phyloP scores from a whole-genome alignment of 1,140 invertebrate genomes.

The Eriocheir sinensis region DNA sequence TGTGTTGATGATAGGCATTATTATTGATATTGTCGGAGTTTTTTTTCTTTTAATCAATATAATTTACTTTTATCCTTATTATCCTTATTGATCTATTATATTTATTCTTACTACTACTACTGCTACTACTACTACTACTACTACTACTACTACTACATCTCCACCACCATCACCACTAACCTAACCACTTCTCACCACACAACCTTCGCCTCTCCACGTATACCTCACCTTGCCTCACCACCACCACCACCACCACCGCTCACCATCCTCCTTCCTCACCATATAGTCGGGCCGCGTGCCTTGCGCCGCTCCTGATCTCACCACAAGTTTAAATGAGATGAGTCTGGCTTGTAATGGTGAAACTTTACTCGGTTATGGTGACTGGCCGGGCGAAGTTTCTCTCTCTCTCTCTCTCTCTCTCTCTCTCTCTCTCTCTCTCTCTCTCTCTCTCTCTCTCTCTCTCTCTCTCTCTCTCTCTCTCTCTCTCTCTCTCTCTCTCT shows the following conservation, averaged over 20 bases:
- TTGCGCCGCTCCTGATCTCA: neutral
- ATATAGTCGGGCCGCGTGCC: neutral
- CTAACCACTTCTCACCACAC: too few relatives aligned
- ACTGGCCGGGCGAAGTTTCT: neutral
- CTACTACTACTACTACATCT: neutral
- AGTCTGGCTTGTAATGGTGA: neutral
- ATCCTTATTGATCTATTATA: too few relatives aligned
- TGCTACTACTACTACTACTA: slow-evolving; percentile 25
- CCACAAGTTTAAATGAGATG: neutral
- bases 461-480: neutral
- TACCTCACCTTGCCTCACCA: too few relatives aligned
- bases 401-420: neutral
- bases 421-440: neutral
- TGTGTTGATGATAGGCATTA: too few relatives aligned
- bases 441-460: neutral
- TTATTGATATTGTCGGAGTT: too few relatives aligned
- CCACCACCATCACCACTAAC: too few relatives aligned
- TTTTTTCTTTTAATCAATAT: too few relatives aligned
- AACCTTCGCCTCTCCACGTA: too few relatives aligned
- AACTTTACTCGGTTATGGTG: neutral
- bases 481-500: neutral
- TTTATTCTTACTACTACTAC: neutral
- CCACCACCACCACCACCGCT: neutral
- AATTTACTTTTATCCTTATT: too few relatives aligned
- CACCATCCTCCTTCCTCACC: neutral